A percentile compares a stretch with the other conserved stretches of the same genome.
These are phyloP conservation scores for Engystomops pustulosus DNA, from an alignment of 2,113 vertebrate genomes.

Conservation along the genomic window DNA sequence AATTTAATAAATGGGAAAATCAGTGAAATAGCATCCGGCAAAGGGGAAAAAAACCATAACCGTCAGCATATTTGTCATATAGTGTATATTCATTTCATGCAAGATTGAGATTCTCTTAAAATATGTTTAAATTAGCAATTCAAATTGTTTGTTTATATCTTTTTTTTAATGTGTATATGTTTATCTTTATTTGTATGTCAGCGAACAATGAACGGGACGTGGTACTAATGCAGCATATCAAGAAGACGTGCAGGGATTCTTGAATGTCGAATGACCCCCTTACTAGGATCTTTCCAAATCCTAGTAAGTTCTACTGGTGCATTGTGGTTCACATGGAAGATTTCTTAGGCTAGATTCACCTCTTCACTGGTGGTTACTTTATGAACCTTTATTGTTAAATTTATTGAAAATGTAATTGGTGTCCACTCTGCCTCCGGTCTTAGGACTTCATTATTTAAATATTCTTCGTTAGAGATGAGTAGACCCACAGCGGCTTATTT, in stretches of 20 bases:
- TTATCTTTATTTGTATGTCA: conserved; percentile 34
- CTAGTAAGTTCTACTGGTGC: too few relatives aligned
- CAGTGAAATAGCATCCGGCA: conserved; percentile 33
- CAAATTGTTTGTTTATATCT: conserved; percentile 36
- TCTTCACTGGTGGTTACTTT: too few relatives aligned
- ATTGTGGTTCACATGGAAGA: too few relatives aligned
- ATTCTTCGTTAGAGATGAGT: too few relatives aligned
- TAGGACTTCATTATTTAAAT: too few relatives aligned
- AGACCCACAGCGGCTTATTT: too few relatives aligned
- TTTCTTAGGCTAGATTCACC: too few relatives aligned
- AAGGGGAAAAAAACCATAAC: conserved; percentile 8
- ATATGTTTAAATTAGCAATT: conserved; percentile 44
- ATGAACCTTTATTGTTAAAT: too few relatives aligned
- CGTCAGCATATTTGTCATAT: conserved; percentile 46
- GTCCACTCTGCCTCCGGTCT: too few relatives aligned
- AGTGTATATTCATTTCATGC: conserved; percentile 49
- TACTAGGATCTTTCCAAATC: too few relatives aligned
- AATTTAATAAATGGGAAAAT: conserved; percentile 54
- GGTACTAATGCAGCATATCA: not conserved
- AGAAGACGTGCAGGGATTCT: not conserved
- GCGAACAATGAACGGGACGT: not conserved
- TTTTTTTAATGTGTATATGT: conserved; percentile 24
- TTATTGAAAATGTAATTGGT: too few relatives aligned
- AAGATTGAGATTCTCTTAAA: conserved; percentile 41
- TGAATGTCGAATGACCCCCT: too few relatives aligned